These are phyloP conservation scores for Nymphalis polychloros DNA, from an alignment of 2,888 invertebrate species.

Conservation along the genomic window DNA sequence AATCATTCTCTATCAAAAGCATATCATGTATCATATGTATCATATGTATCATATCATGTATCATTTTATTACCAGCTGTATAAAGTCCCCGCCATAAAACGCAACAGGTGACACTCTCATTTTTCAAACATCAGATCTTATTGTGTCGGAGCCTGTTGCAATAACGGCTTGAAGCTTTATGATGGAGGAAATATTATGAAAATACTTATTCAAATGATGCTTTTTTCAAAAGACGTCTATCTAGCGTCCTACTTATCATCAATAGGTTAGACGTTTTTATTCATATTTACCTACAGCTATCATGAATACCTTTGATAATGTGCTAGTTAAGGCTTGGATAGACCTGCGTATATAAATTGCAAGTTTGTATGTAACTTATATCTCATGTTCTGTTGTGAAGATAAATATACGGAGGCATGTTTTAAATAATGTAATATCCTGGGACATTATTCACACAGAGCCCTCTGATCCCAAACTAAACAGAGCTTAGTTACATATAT, in stretches of 20 bases:
- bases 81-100: slow-evolving; percentile 5
- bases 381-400: no score
- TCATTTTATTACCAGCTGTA: neutral
- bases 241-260: slow-evolving; percentile 16
- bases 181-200: slow-evolving; percentile 5
- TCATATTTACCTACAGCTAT: neutral
- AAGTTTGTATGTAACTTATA: no score
- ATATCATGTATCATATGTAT: no score
- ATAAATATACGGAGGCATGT: no score
- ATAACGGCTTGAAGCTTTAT: slow-evolving; percentile 2
- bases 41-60: neutral
- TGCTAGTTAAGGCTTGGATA: no score
- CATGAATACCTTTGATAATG: neutral
- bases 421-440: no score
- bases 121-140: slow-evolving; percentile 14
- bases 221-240: slow-evolving; percentile 18
- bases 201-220: slow-evolving; percentile 12
- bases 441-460: no score
- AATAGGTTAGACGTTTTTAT: neutral
- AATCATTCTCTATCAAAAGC: neutral
- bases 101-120: slow-evolving; percentile 24
- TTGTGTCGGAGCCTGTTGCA: neutral
- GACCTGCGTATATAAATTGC: no score
- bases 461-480: no score
- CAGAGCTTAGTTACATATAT: no score